These are phyloP conservation scores for Bembecia ichneumoniformis DNA, from an alignment of 2,888 invertebrate species.

Conservation along the genomic window DNA sequence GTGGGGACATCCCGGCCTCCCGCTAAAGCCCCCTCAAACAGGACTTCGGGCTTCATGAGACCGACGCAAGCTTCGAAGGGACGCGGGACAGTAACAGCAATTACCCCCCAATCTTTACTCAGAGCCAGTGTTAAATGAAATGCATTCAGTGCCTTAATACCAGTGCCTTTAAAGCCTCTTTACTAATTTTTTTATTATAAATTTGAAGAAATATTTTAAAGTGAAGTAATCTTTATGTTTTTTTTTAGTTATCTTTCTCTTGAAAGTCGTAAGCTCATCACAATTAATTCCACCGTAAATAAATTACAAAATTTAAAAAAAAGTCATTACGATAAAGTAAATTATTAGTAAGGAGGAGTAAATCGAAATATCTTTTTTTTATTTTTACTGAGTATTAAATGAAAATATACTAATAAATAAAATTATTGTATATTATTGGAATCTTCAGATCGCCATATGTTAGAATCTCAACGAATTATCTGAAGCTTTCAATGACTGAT, in stretches of 20 bases:
- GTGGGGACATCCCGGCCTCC: slow-evolving; percentile 62
- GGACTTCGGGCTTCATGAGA: slow-evolving; percentile 83
- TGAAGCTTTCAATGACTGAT: slow-evolving; percentile 69
- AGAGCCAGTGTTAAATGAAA: slow-evolving; percentile 46
- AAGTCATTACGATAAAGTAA: not conserved
- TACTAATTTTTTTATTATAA: too few relatives aligned
- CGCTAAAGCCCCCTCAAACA: slow-evolving; percentile 35
- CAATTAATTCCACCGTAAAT: not conserved
- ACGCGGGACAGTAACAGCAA: slow-evolving; percentile 57
- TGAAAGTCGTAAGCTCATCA: not conserved
- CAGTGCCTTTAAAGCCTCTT: not conserved
- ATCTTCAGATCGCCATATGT: slow-evolving; percentile 58
- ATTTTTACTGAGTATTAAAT: slow-evolving; percentile 2
- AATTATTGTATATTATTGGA: slow-evolving; percentile 46
- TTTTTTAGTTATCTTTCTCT: not conserved
- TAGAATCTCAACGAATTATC: slow-evolving; percentile 59
- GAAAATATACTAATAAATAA: slow-evolving; percentile 17
- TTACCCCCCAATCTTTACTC: slow-evolving; percentile 28
- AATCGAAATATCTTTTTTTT: slow-evolving; percentile 2
- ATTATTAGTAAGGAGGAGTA: not conserved
- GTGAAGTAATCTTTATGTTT: not conserved
- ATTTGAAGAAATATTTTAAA: not conserved
- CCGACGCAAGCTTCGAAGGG: slow-evolving; percentile 89
- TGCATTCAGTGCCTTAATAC: not conserved
- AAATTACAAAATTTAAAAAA: not conserved